Evolutionary conservation across 2,113 vertebrate genomes (phyloP).

Genomic region (Lasiurus cinereus): DNA sequence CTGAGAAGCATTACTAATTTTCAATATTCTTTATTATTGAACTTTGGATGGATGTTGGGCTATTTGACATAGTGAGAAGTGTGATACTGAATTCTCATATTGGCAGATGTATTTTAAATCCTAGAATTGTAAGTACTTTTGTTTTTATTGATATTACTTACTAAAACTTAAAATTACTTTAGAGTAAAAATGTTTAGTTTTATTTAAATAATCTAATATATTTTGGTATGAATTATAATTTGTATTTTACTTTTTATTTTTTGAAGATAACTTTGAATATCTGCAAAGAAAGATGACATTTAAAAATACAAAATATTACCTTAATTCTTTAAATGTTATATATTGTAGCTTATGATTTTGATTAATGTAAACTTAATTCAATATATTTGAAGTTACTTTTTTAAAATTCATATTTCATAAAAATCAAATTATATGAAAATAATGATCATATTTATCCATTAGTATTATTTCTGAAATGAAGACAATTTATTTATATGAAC

Average conservation of each 20-base stretch:
- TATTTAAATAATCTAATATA: not conserved
- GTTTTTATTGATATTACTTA: not conserved
- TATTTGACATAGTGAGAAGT: not conserved
- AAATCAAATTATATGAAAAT: not conserved
- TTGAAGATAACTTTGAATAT: not conserved
- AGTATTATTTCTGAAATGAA: slow-evolving; percentile 19
- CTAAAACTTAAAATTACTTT: not conserved
- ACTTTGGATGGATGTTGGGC: not conserved
- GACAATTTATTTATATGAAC: not conserved
- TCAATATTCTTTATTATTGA: not conserved
- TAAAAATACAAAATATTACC: not conserved
- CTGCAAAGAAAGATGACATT: not conserved
- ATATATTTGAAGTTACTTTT: not conserved
- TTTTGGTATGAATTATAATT: not conserved
- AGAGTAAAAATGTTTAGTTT: not conserved
- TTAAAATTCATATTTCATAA: not conserved
- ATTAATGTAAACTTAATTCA: not conserved
- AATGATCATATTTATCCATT: not conserved
- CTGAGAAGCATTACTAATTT: not conserved
- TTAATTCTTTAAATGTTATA: not conserved
- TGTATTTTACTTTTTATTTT: not conserved
- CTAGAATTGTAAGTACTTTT: not conserved
- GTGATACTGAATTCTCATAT: not conserved
- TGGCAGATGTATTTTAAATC: not conserved
- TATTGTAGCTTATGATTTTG: not conserved